Evolutionary conservation across 2,888 invertebrate species (phyloP).

Genomic region (Chrysomela aeneicollis): DNA sequence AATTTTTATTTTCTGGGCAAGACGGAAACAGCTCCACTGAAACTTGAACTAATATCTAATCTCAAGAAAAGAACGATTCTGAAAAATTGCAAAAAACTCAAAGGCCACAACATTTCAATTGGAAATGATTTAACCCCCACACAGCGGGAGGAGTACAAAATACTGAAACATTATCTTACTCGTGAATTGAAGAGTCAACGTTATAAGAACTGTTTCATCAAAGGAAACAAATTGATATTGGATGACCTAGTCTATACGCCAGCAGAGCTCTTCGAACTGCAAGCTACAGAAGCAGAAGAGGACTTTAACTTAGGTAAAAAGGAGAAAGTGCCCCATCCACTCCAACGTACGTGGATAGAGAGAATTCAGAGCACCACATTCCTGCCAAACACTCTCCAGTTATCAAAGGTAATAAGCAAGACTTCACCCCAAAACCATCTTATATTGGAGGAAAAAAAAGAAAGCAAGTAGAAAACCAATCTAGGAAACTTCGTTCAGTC

Average conservation of each 20-base stretch:
- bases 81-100: constrained; percentile 8
- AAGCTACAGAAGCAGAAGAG: not conserved
- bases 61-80: not conserved
- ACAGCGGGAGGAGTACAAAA: constrained; percentile 5
- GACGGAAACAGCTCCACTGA: too few relatives aligned
- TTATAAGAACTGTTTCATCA: constrained; percentile 1
- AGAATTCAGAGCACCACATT: not conserved
- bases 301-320: not conserved
- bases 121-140: constrained; percentile 3
- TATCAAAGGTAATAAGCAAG: not conserved
- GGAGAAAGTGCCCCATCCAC: constrained; percentile 8
- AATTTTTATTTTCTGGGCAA: not conserved
- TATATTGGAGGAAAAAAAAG: not conserved
- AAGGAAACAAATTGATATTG: constrained; percentile 7
- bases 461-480: constrained; percentile 4
- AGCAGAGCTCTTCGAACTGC: not conserved
- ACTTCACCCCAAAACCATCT: not conserved
- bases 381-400: not conserved
- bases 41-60: not conserved
- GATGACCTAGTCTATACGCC: not conserved
- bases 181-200: not conserved
- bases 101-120: constrained; percentile 4
- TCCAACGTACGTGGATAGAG: not conserved
- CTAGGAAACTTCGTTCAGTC: constrained; percentile 7
- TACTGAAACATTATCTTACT: constrained; percentile 3